These are phyloP conservation scores for Australoheros facetus DNA, from an alignment of 2,797 vertebrate species.

Conservation along the genomic window DNA sequence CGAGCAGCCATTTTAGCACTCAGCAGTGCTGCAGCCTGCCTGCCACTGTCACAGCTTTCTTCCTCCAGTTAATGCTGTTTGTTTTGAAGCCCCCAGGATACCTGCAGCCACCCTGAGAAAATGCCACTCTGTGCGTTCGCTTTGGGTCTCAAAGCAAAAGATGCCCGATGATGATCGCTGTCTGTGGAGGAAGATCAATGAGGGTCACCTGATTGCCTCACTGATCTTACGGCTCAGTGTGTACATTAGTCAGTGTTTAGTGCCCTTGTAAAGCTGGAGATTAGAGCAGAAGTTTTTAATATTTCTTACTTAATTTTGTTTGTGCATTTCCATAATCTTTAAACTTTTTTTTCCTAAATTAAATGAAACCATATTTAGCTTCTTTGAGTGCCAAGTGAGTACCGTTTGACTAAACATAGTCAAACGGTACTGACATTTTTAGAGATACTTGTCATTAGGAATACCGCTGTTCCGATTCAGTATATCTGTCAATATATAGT, in stretches of 20 bases:
- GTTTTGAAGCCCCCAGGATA: conserved; percentile 35
- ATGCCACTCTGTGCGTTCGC: conserved; percentile 20
- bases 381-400: neutral
- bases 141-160: neutral
- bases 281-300: neutral
- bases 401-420: neutral
- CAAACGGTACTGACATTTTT: neutral
- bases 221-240: neutral
- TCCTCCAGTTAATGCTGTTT: conserved; percentile 40
- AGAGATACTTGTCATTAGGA: neutral
- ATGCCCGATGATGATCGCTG: neutral
- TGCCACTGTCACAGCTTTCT: conserved; percentile 57
- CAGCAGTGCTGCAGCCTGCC: conserved; percentile 62
- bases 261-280: neutral
- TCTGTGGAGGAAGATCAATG: neutral
- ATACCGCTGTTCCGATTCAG: neutral
- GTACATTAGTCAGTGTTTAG: neutral
- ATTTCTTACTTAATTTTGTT: neutral
- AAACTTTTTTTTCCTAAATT: neutral
- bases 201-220: conserved; percentile 12
- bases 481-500: neutral
- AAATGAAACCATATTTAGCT: neutral
- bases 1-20: conserved; percentile 71
- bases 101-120: conserved; percentile 39
- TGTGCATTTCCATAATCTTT: neutral